Evolutionary conservation across 2,888 invertebrate genomes (phyloP).

Genomic region (Drosophila lacicola): DNA sequence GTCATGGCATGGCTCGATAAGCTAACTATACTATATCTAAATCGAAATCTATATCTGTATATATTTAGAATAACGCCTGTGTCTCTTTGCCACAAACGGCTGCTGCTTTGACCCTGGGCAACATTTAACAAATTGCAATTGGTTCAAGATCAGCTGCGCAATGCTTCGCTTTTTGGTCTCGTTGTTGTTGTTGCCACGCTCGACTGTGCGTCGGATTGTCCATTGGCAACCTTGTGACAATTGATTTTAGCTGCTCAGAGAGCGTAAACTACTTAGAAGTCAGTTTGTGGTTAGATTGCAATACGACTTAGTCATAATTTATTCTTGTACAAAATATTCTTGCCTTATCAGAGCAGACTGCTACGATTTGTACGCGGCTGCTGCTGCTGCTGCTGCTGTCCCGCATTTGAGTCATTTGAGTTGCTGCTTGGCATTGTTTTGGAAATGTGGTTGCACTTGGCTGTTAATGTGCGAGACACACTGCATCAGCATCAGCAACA

Average conservation of each 20-base stretch:
- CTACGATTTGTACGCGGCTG: not conserved
- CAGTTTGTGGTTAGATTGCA: constrained; percentile 52
- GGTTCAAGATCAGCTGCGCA: constrained; percentile 76
- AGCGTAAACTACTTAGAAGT: constrained; percentile 35
- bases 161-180: constrained; percentile 38
- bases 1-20: constrained; percentile 61
- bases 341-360: constrained; percentile 46
- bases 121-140: constrained; percentile 76
- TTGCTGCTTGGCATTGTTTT: constrained; percentile 74
- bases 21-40: constrained; percentile 23
- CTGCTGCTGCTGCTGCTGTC: constrained; percentile 11
- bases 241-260: constrained; percentile 45
- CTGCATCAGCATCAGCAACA: constrained; percentile 13
- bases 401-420: constrained; percentile 63
- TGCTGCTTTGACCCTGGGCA: constrained; percentile 49
- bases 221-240: constrained; percentile 57
- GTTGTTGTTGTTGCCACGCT: constrained; percentile 3
- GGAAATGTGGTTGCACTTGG: constrained; percentile 79
- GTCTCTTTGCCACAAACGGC: constrained; percentile 43
- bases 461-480: constrained; percentile 24
- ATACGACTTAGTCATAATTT: constrained; percentile 59
- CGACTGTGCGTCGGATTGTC: constrained; percentile 13
- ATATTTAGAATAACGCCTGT: not conserved
- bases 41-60: not conserved
- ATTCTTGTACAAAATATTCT: constrained; percentile 48